A percentile compares a stretch with the other conserved stretches of the same genome.
These are phyloP conservation scores for Aythya baeri DNA, from an alignment of 2,113 vertebrate genomes.

Conservation along the genomic window DNA sequence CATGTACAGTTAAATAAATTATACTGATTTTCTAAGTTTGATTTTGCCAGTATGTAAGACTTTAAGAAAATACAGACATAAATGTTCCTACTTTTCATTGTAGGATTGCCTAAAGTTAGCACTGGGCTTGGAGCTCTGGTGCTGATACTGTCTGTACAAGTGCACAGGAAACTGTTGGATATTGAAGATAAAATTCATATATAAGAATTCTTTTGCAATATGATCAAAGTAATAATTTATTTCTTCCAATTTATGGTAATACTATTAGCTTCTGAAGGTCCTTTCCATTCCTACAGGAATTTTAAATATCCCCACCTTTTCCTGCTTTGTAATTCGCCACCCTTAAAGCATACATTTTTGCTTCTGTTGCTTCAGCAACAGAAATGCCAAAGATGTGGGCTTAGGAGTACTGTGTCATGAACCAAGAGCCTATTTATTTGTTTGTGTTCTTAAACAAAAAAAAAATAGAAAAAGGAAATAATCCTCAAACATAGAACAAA, in stretches of 20 bases:
- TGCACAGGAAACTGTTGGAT: not conserved
- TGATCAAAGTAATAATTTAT: not conserved
- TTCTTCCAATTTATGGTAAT: not conserved
- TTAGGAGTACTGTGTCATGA: not conserved
- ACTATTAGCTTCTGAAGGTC: not conserved
- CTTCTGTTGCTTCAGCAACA: not conserved
- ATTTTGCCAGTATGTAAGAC: not conserved
- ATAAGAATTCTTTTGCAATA: not conserved
- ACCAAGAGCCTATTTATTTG: not conserved
- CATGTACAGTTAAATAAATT: not conserved
- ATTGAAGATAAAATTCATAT: not conserved
- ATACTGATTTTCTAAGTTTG: not conserved
- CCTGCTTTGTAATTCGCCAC: not conserved
- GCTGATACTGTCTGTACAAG: not conserved
- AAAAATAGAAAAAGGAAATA: not conserved
- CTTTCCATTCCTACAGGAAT: slow-evolving; percentile 11
- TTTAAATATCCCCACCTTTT: slow-evolving; percentile 31
- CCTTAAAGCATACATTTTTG: not conserved
- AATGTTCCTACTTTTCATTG: not conserved
- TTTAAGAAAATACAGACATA: not conserved
- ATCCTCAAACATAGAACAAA: not conserved
- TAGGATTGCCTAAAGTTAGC: not conserved
- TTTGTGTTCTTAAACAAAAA: not conserved
- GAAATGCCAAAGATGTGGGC: not conserved
- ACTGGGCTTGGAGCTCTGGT: not conserved